A percentile compares a stretch with the other conserved stretches of the same genome.
phyloP scores from a whole-genome alignment of 2,888 invertebrate species.

The Dione juno region DNA sequence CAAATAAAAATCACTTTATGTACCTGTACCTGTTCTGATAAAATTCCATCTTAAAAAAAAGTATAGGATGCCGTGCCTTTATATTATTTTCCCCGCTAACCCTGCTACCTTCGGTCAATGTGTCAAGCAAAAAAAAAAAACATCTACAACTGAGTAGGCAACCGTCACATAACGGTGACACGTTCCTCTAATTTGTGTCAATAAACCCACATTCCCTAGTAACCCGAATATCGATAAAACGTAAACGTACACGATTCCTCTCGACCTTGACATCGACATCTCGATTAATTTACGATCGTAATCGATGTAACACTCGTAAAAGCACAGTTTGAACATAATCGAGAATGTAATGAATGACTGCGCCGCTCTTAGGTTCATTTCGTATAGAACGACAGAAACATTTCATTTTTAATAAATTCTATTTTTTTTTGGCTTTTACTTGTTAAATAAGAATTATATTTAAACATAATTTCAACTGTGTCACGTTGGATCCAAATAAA shows the following conservation, averaged over 20 bases:
- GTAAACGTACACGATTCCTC: constrained; percentile 28
- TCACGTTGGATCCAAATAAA: no score
- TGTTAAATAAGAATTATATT: not conserved
- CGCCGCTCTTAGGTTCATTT: constrained; percentile 15
- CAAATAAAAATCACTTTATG: no score
- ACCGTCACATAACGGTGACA: not conserved
- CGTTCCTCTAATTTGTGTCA: not conserved
- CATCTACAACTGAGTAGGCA: no score
- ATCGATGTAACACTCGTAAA: constrained; percentile 52
- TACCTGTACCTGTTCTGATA: no score
- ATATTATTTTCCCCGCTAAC: not conserved
- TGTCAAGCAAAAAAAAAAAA: not conserved
- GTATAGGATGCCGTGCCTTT: not conserved
- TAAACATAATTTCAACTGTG: no score
- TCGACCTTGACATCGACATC: constrained; percentile 45
- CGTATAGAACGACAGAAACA: not conserved
- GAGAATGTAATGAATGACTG: constrained; percentile 36
- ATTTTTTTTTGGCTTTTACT: not conserved
- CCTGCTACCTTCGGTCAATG: not conserved
- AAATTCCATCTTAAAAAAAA: no score
- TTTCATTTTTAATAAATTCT: no score
- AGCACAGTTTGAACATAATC: constrained; percentile 49
- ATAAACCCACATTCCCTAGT: constrained; percentile 7
- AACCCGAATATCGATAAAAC: constrained; percentile 27
- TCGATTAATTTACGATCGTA: constrained; percentile 49